These are phyloP conservation scores for Uloborus diversus DNA, from an alignment of 1,140 invertebrate species.

Conservation along the genomic window DNA sequence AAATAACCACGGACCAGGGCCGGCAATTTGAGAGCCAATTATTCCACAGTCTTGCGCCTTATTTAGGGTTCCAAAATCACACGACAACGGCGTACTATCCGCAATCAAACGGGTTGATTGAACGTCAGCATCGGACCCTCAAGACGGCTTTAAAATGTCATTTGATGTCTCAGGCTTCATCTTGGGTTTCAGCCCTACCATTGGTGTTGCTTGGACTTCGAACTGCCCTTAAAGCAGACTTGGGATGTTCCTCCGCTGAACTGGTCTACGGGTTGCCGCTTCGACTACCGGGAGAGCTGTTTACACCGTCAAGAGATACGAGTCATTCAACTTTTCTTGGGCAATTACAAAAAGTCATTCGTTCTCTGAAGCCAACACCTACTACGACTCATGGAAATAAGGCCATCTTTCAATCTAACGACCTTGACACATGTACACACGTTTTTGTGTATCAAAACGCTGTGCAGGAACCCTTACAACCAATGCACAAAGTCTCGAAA, in stretches of 20 bases:
- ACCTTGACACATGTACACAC: no score
- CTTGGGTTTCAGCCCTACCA: conserved; percentile 54
- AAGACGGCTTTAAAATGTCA: conserved; percentile 61
- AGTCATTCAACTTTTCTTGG: not conserved
- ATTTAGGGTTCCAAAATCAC: not conserved
- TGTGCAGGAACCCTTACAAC: no score
- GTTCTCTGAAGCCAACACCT: not conserved
- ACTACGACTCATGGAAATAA: conserved; percentile 3
- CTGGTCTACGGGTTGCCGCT: conserved; percentile 57
- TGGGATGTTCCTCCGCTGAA: conserved; percentile 51
- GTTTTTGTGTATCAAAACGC: no score
- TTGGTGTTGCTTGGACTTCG: conserved; percentile 62
- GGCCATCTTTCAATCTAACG: not conserved
- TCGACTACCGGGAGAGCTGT: conserved; percentile 54
- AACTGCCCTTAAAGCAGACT: conserved; percentile 60
- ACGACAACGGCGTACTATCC: conserved; percentile 58
- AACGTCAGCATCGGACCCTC: conserved; percentile 64
- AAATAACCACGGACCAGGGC: conserved; percentile 65
- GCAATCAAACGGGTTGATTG: conserved; percentile 62
- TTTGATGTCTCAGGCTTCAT: not conserved
- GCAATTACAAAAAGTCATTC: not conserved
- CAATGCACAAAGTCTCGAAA: no score
- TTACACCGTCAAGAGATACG: not conserved
- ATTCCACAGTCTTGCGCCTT: no score
- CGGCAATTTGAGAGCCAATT: conserved; percentile 65